phyloP scores from a whole-genome alignment of 2,888 invertebrate species.

The Drosophila gaucha region DNA sequence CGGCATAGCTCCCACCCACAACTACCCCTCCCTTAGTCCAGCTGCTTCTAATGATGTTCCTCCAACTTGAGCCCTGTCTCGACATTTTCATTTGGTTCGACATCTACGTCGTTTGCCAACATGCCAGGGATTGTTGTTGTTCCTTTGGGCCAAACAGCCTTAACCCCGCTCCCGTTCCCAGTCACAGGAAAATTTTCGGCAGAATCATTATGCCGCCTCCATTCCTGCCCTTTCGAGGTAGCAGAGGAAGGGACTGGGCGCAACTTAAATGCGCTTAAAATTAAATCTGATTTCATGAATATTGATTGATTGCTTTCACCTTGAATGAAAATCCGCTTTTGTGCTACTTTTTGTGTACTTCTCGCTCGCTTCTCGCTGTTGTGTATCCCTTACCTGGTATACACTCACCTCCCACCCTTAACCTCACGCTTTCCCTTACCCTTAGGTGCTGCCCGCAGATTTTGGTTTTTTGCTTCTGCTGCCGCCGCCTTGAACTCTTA shows the following conservation, averaged over 20 bases:
- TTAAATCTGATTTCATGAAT: constrained; percentile 81
- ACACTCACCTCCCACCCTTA: constrained; percentile 14
- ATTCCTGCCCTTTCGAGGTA: background rate
- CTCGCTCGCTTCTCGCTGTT: constrained; percentile 16
- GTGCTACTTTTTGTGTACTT: constrained; percentile 65
- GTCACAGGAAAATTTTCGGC: constrained; percentile 53
- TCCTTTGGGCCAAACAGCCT: constrained; percentile 19
- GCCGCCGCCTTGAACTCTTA: constrained; percentile 54
- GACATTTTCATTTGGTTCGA: constrained; percentile 70
- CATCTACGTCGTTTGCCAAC: constrained; percentile 53
- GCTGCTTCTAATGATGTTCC: constrained; percentile 74
- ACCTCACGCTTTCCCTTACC: constrained; percentile 1
- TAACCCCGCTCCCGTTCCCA: background rate
- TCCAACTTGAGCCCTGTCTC: constrained; percentile 57
- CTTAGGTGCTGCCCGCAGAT: background rate
- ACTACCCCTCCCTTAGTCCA: constrained; percentile 19
- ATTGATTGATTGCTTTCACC: constrained; percentile 81
- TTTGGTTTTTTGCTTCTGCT: constrained; percentile 21
- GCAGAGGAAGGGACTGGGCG: constrained; percentile 27
- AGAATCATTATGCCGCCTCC: constrained; percentile 37
- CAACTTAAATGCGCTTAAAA: constrained; percentile 79
- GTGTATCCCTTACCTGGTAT: constrained; percentile 56
- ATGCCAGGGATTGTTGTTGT: constrained; percentile 63
- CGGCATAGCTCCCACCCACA: constrained; percentile 22
- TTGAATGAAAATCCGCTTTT: constrained; percentile 80